Base-by-base conservation (phyloP, 2,113 vertebrate genomes). In the Lethenteron camtschaticum region DNA sequence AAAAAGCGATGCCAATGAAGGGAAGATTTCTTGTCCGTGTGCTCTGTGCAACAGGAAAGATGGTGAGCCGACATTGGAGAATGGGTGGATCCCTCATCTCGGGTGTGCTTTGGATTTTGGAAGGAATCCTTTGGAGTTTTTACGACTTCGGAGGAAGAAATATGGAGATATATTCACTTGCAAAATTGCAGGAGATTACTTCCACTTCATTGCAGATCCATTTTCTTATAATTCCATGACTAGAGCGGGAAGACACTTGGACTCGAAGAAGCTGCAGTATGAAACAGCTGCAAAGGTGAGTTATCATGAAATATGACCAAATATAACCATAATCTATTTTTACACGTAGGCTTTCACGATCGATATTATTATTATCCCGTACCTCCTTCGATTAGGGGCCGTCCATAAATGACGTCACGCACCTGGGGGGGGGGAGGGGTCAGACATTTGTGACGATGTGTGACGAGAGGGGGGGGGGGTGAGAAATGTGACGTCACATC, bases 221-320 rank as follows among this genome's bases (percentile, higher is more conserved):
- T 89, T 90, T 74, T 94, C 89, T 2, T 96, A 91, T 76, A 82
- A 87, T 9, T 80, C 85, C 10, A 77, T 99, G 74, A 82, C 87
- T 72, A 81, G 85, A 70, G 89, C 95, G 57, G 90, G 88, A n/a
- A 82, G 85, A 74, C 79, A 90, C 71, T 77, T 99, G 68, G 88
- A 99, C 70, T 95, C 90, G 90, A 90, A 86, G 76, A 96, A 92
- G 77, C 95, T 97, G 75, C 87, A 96, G 73, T 95, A 88, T 70
- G 75, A 82, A 59, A 84, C 86, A 24, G 90, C 92, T 75, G 86
- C 84, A 9, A 95, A 97, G 87, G 41, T 41, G 41, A 41, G 41
- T 41, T 41, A 41, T 24, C 24, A 24, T 7, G 41, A 41, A 41
- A 41, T 41, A 41, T 41, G 41, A 41, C 41, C 41, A 41, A 41